A percentile compares a stretch with the other conserved stretches of the same genome.
Evolutionary conservation across 2,888 invertebrate genomes (phyloP).

Genomic region (Alloplasta piceator): DNA sequence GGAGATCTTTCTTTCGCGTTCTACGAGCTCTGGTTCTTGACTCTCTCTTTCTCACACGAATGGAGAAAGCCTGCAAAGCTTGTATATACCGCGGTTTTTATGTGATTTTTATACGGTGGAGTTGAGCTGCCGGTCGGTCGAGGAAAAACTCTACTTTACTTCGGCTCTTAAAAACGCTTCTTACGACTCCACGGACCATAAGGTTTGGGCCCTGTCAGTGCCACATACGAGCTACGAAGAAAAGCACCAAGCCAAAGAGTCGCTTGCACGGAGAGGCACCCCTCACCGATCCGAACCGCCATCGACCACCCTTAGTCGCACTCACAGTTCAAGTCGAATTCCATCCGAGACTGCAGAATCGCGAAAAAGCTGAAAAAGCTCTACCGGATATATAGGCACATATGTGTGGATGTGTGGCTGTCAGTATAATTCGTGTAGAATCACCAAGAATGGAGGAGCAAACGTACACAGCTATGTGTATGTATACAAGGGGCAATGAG

Average conservation of each 20-base stretch:
- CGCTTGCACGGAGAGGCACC: neutral
- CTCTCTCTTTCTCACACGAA: neutral
- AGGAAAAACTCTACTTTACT: constrained; percentile 49
- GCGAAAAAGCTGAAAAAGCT: constrained; percentile 36
- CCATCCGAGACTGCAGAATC: constrained; percentile 20
- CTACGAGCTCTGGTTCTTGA: constrained; percentile 30
- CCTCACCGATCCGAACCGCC: too few relatives aligned
- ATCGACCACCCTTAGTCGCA: neutral
- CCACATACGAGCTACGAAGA: constrained; percentile 39
- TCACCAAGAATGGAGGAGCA: neutral
- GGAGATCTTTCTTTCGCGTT: constrained; percentile 43
- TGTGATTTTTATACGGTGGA: constrained; percentile 61
- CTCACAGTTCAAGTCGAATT: constrained; percentile 14
- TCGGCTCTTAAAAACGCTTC: constrained; percentile 59
- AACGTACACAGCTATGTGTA: neutral
- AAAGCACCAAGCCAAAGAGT: neutral
- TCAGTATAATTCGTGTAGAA: constrained; percentile 17
- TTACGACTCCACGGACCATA: constrained; percentile 54
- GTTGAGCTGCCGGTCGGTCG: constrained; percentile 38
- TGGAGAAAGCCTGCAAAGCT: neutral
- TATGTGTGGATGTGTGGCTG: too few relatives aligned
- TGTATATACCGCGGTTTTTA: constrained; percentile 33
- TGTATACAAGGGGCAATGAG: too few relatives aligned
- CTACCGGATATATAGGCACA: neutral
- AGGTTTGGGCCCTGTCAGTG: constrained; percentile 51